Percentiles rank a stretch among this genome's conserved stretches.
These are phyloP conservation scores for Acanthococcus lagerstroemiae DNA, from an alignment of 2,888 invertebrate genomes.

Conservation along the genomic window DNA sequence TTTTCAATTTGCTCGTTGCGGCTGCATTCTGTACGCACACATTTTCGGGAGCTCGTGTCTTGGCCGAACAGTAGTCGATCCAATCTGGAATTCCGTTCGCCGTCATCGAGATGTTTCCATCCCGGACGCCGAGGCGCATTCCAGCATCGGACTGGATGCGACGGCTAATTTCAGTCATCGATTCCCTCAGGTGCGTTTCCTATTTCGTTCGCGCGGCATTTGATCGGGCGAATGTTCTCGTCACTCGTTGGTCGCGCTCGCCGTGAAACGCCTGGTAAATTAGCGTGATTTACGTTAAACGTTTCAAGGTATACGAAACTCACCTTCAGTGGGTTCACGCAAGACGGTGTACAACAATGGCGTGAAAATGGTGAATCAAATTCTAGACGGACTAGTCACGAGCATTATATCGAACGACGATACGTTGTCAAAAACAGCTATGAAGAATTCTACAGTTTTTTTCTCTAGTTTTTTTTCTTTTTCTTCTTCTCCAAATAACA, in stretches of 20 bases:
- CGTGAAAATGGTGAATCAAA: constrained; percentile 8
- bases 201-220: neutral
- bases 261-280: neutral
- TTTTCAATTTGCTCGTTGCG: no score
- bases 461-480: no score
- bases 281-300: constrained; percentile 7
- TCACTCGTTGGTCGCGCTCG: neutral
- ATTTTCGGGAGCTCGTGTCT: no score
- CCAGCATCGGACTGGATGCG: no score
- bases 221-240: neutral
- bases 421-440: neutral
- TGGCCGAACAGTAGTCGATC: no score
- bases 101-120: no score
- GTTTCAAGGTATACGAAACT: constrained; percentile 3
- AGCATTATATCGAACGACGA: neutral
- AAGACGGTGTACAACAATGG: neutral
- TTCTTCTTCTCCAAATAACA: no score
- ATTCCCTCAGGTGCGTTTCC: no score
- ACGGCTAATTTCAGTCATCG: no score
- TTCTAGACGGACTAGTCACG: neutral
- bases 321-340: neutral
- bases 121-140: no score
- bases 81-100: no score
- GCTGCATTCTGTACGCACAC: no score
- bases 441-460: neutral